Base-by-base conservation (phyloP, 2,888 invertebrate genomes). In the Parnassius smintheus region DNA sequence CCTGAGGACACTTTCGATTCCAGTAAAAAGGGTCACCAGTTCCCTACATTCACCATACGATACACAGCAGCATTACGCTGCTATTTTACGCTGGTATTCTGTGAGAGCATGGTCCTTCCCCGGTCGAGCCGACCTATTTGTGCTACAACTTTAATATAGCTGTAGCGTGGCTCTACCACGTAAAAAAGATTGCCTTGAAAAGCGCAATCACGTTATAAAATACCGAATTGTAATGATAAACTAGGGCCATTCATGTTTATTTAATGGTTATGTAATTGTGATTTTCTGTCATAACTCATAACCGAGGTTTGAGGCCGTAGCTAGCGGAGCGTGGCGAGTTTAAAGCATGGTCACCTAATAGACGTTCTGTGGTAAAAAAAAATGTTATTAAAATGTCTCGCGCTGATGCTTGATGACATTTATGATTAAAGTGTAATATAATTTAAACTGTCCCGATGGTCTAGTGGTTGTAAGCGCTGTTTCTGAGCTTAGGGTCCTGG, bases 311-410 rank as follows among this genome's bases (percentile, higher is more conserved):
- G 68, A 63, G 76, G 75, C 69, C 74, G 61, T n/a, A 56, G 63
- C 56, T 62, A 64, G 65, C 71, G 61, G 62, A 70, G 72, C 74
- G 74, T 73, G 72, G 71, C 75, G 48, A n/a, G 51, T n/a, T 56
- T 35, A 51, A 41, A 42, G 56, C 52, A 53, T 53, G 54, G 57
- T 54, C 62, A 58, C 49, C 58, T 53, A 18, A 56, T 35, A n/a
- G 22, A 49, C 25, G 49, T 44, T 54, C 8, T 48, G 46, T 49
- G 54, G 42, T 58, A 49, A 56, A 58, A 56, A 58, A 51, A 56
- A 61, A 49, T 52, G 41, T 48, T 62, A 46, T 62, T 62, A 56
- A 62, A 62, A 57, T 62, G 25, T 42, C 56, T 53, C 46, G 52
- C 11, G 25, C 44, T 51, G 45, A 45, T 46, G 41, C 48, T 42